Conservation (phyloP, 2,888 invertebrate genomes). For the Carabus problematicus region DNA sequence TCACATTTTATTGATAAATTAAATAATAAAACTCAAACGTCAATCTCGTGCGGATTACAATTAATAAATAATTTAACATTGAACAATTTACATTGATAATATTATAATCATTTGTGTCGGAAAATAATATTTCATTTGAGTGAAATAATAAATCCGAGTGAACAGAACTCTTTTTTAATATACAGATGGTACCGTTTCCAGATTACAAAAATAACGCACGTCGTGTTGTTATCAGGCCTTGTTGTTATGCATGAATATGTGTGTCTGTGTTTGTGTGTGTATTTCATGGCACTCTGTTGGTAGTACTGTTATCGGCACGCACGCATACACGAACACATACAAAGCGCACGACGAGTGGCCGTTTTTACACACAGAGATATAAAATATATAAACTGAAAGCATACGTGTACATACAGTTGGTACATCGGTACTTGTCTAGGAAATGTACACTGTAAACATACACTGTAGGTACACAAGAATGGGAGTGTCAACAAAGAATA, state of each 20-base stretch:
- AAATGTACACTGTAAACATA: too few relatives aligned
- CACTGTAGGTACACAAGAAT: too few relatives aligned
- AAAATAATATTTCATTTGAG: too few relatives aligned
- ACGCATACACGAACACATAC: slow-evolving; percentile 36
- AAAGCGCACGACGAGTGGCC: slow-evolving; percentile 17
- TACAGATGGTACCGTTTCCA: slow-evolving; percentile 34
- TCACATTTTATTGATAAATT: too few relatives aligned
- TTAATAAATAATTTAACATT: too few relatives aligned
- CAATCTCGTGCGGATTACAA: too few relatives aligned
- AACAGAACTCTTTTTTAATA: slow-evolving; percentile 12
- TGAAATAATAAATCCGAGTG: not conserved
- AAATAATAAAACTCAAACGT: too few relatives aligned
- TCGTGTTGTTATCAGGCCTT: slow-evolving; percentile 34
- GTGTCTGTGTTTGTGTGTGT: slow-evolving; percentile 4
- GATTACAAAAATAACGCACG: slow-evolving; percentile 41
- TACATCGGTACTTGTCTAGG: not conserved
- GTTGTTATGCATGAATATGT: not conserved
- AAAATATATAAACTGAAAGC: slow-evolving; percentile 3
- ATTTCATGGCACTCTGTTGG: slow-evolving; percentile 11
- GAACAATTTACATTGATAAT: too few relatives aligned
- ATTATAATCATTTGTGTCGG: too few relatives aligned
- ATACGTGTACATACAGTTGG: not conserved
- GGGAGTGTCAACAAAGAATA: too few relatives aligned
- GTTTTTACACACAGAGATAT: slow-evolving; percentile 10
- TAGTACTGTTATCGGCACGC: slow-evolving; percentile 28